Evolutionary conservation across 2,797 vertebrate genomes (phyloP), one percentile per base, ranked within the genome.

Genomic region (Catharus ustulatus): DNA sequence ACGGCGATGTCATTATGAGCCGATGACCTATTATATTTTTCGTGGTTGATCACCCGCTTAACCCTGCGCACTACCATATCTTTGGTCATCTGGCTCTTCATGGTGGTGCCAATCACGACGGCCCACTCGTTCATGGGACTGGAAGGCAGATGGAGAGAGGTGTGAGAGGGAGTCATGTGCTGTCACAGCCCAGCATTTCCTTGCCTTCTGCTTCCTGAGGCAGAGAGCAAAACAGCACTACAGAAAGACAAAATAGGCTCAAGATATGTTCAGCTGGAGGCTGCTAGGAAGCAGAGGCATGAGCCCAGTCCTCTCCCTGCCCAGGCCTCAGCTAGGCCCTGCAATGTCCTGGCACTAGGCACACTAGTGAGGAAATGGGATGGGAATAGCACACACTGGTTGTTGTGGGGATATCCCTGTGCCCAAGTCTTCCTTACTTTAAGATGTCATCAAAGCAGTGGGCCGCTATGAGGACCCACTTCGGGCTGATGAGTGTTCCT

Each of bases 1-100:
- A 88, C 13, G 34, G 77, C 86, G 0, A 88, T 0, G 9, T 88
- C n/a, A n/a, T n/a, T n/a, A n/a, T n/a, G n/a, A n/a, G n/a, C n/a
- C n/a, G n/a, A n/a, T n/a, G n/a, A n/a, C 23, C 7, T 8, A 48
- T 48, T 0, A 1, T 73, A 87, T 0, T 2, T 0, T 21, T 87
- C 76, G 0, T 88, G 85, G 0, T 74, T 2, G 30, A 42, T 10
- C 85, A 93, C 13, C 6, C 5, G 21, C 54, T 72, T 73, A 10
- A 95, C 40, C 3, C 18, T 4, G 24, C 54, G 76, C 34, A 91
- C n/a, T 48, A 92, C 64, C 15, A 22, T 42, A 5, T 30, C 67
- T 2, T 27, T 74, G 24, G 59, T 67, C 9, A 22, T 3, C 17
- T 20, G 21, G 22, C 10, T 18, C 63, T 92, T 1, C 0, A 24